Evolutionary conservation across 2,888 invertebrate species (phyloP).

Genomic region (Poecilobothrus nobilitatus): DNA sequence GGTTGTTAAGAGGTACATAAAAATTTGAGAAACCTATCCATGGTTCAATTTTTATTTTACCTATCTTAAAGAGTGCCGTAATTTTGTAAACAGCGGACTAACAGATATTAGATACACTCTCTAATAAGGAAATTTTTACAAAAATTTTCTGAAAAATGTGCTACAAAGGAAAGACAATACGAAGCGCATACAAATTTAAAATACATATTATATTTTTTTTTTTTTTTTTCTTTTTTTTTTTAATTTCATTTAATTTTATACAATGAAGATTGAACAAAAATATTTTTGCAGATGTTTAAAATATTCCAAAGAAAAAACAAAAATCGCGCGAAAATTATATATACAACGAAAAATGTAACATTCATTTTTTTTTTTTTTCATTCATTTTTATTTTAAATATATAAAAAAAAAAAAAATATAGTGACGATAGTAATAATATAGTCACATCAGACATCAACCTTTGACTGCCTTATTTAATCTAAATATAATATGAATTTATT

Average conservation of each 20-base stretch:
- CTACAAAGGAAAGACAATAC: not conserved
- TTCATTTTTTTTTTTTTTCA: not conserved
- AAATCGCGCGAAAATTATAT: not conserved
- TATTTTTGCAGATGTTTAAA: not conserved
- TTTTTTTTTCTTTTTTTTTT: not conserved
- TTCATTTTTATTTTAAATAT: not conserved
- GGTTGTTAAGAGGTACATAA: too few species aligned
- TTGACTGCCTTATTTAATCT: constrained; percentile 2
- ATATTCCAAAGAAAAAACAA: not conserved
- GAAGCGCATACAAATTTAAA: not conserved
- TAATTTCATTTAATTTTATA: not conserved
- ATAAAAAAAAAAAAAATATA: constrained; percentile 1
- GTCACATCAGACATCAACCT: not conserved
- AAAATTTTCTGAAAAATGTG: too few species aligned
- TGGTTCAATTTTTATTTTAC: too few species aligned
- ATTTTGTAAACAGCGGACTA: too few species aligned
- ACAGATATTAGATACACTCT: too few species aligned
- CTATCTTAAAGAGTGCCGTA: too few species aligned
- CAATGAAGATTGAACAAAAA: not conserved
- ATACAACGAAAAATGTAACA: not conserved
- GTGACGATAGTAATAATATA: too few species aligned
- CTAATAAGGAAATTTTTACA: too few species aligned
- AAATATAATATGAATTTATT: not conserved
- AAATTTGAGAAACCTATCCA: too few species aligned
- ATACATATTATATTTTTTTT: not conserved